Evolutionary conservation across 2,797 vertebrate species (phyloP), one percentile per base, ranked within the genome.

Genomic region (Syngnathus acus): DNA sequence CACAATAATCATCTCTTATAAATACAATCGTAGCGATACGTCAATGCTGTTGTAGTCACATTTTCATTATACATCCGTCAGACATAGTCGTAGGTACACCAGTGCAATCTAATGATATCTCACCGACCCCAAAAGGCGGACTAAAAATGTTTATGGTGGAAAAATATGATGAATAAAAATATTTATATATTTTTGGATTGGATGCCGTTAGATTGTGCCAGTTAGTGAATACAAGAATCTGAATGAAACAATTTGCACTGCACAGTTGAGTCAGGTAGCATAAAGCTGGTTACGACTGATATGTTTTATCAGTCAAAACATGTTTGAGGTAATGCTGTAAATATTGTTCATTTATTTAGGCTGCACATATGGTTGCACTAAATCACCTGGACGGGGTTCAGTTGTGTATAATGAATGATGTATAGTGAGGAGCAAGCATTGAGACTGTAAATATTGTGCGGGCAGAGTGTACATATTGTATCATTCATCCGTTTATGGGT

Each of bases 371-470:
- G 62, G 57, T 69, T 37, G 9, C 60, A 53, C 53, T 72, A 63
- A 77, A 67, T 42, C 64, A 67, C 39, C 32, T 68, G 66, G 37
- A 38, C 53, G 26, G 70, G 40, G 63, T 64, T 64, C 53, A 50
- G 68, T 65, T 82, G 68, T 74, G 37, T 68, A 68, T 68, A 67
- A 62, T 72, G 66, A 32, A 47, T 70, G 57, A 32, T 68, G 70
- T 67, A 73, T 64, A 77, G 62, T 23, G 58, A 65, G 67, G 6
- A 0, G 57, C 64, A 71, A 78, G 60, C 51, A 66, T 67, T 63
- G 42, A 65, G 60, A 75, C 55, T 83, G 77, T 85, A 85, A 23
- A 86, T 87, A 81, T 72, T 80, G 76, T 78, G 70, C 74, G 82
- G 78, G 78, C 67, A 69, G 72, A 77, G 50, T 72, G 86, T 86